Evolutionary conservation across 1,140 invertebrate species (phyloP), one percentile per base, ranked within the genome.

Genomic region (Halyomorpha halys): DNA sequence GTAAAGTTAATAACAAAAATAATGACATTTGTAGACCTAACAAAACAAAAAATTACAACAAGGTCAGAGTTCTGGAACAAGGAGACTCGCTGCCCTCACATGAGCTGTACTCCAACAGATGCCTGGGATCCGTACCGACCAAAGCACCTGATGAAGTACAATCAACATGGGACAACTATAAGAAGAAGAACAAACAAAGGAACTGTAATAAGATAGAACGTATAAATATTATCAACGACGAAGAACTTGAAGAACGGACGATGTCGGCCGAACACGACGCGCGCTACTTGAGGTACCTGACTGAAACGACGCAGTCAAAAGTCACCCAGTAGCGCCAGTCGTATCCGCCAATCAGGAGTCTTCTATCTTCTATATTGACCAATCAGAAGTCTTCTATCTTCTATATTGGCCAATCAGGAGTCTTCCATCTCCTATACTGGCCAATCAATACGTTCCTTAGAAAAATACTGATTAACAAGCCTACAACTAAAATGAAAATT

Each of bases 91-190:
- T 47, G 71, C 68, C 67, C 65, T 63, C 80, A 77, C 78, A 81
- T 82, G 77, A 81, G 81, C 82, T 92, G 90, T 88, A 92, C 90
- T 92, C 89, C 90, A 90, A 89, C 89, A 93, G 89, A 86, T 91
- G 89, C 89, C 90, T 89, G 90, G 89, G 89, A 82, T 76, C 71
- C 56, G 44, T 78, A 75, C 79, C 80, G 81, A 91, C 90, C 90
- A 92, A 90, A 93, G 90, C 90, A 93, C 90, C 90, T 93, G 90
- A 93, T 92, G 90, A 92, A 93, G 90, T 93, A 93, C 90, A 93
- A 93, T 91, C 86, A 88, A 89, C 88, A 89, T 89, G 87, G 51
- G 64, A 62, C 67, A 63, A 23, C 62, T 23, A 49, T 16, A 6
- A 54, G 11, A 63, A 23, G n/a, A 25, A 44, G 19, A 62, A n/a